phyloP scores from a whole-genome alignment of 2,888 invertebrate genomes.

The Tetragnatha montana region DNA sequence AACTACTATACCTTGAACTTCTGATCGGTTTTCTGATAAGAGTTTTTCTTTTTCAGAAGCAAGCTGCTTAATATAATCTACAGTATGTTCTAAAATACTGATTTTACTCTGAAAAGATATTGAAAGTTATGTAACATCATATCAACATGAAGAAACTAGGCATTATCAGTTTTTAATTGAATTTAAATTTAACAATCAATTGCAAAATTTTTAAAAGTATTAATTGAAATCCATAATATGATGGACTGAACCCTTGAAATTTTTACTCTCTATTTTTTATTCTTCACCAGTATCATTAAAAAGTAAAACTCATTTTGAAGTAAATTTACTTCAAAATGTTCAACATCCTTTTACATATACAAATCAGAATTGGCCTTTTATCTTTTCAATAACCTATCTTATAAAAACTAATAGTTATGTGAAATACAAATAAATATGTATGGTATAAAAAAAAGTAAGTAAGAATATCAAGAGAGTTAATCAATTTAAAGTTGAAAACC shows the following conservation, averaged over 20 bases:
- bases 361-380: too few relatives aligned
- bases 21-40: slow-evolving; percentile 72
- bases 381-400: too few relatives aligned
- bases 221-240: too few relatives aligned
- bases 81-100: slow-evolving; percentile 75
- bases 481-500: too few relatives aligned
- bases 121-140: background rate
- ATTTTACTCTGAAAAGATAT: slow-evolving; percentile 72
- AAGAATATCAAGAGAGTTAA: too few relatives aligned
- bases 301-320: too few relatives aligned
- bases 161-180: background rate
- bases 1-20: slow-evolving; percentile 72
- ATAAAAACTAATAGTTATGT: background rate
- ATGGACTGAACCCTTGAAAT: too few relatives aligned
- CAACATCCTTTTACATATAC: too few relatives aligned
- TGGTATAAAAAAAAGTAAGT: background rate
- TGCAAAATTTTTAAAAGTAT: background rate
- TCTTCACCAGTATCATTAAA: too few relatives aligned
- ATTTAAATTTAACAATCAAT: background rate
- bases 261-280: too few relatives aligned
- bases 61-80: slow-evolving; percentile 74
- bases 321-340: too few relatives aligned
- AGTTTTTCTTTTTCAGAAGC: slow-evolving; percentile 74
- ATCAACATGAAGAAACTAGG: background rate
- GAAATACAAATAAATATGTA: too few relatives aligned